These are phyloP conservation scores for Pyrochroa serraticornis DNA, from an alignment of 2,888 invertebrate genomes.

Conservation along the genomic window DNA sequence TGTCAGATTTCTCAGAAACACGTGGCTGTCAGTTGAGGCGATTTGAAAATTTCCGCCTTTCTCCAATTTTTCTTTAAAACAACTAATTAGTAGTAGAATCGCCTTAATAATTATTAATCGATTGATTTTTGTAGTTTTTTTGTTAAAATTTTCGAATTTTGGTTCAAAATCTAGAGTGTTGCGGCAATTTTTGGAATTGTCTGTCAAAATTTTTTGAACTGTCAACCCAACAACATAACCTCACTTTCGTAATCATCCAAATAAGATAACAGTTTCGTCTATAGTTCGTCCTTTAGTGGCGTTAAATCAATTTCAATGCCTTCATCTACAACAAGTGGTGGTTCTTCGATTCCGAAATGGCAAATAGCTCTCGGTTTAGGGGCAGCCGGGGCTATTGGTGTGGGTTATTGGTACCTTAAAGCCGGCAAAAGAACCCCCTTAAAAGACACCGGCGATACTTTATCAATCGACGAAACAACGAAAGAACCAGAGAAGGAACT, in stretches of 20 bases:
- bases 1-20: too few relatives aligned
- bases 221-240: conserved; percentile 18
- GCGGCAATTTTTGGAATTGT: too few relatives aligned
- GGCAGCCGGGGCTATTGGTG: conserved; percentile 77
- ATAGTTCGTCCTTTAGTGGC: background rate
- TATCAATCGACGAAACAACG: conserved; percentile 28
- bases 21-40: too few relatives aligned
- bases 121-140: too few relatives aligned
- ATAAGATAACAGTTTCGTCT: conserved; percentile 14
- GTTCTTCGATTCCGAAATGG: conserved; percentile 75
- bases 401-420: conserved; percentile 71
- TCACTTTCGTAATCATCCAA: conserved; percentile 11
- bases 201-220: conserved; percentile 9
- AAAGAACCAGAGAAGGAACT: conserved; percentile 46
- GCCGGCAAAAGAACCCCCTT: conserved; percentile 54
- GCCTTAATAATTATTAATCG: too few relatives aligned
- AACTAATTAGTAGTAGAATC: too few relatives aligned
- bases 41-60: too few relatives aligned
- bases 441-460: conserved; percentile 31
- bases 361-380: conserved; percentile 84
- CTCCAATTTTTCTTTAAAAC: too few relatives aligned
- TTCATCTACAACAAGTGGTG: conserved; percentile 6
- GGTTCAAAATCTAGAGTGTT: too few relatives aligned
- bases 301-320: conserved; percentile 7
- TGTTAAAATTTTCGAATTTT: too few relatives aligned